Evolutionary conservation across 2,113 vertebrate species (phyloP).

Genomic region (Cinclus mexicanus): DNA sequence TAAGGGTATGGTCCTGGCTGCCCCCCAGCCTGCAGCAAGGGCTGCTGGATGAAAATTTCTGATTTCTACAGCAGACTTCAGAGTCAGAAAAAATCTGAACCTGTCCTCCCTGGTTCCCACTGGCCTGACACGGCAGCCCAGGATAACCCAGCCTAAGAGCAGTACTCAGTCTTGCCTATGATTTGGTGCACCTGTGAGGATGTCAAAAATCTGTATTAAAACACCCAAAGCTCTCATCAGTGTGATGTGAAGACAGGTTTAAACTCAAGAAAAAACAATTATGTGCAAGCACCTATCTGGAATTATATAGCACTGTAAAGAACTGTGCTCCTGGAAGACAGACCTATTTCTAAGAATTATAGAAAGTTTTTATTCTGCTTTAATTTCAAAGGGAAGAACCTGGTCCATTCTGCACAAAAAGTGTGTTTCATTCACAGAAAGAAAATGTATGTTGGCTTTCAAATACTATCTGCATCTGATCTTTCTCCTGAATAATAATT

Average conservation of each 20-base stretch:
- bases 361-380: not conserved
- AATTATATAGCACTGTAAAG: not conserved
- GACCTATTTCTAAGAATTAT: not conserved
- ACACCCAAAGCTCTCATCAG: not conserved
- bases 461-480: not conserved
- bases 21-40: not conserved
- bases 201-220: not conserved
- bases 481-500: not conserved
- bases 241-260: not conserved
- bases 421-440: not conserved
- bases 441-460: not conserved
- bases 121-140: rapidly evolving
- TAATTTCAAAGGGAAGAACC: not conserved
- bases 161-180: not conserved
- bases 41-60: not conserved
- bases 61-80: not conserved
- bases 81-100: not conserved
- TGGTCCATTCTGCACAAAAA: not conserved
- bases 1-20: not conserved
- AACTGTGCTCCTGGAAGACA: not conserved
- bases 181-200: not conserved
- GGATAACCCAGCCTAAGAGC: not conserved
- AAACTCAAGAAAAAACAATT: not conserved
- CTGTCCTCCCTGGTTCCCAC: not conserved
- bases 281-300: not conserved